phyloP scores from a whole-genome alignment of 2,888 invertebrate genomes.

The Agonum fuliginosum region DNA sequence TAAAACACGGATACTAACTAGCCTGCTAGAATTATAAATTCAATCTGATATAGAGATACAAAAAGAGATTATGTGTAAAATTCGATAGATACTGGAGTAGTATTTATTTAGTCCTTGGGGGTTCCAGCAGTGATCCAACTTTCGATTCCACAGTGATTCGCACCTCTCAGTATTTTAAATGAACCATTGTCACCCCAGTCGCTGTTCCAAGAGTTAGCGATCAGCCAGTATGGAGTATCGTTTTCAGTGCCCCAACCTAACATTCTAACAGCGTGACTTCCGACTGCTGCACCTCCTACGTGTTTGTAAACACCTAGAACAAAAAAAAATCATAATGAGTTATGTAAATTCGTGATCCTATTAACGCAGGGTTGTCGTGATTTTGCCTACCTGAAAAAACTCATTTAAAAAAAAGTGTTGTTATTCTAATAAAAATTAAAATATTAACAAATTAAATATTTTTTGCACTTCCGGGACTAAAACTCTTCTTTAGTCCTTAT shows the following conservation, averaged over 20 bases:
- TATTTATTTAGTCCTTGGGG: slow-evolving; percentile 70
- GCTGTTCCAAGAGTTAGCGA: slow-evolving; percentile 94
- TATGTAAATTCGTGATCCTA: no score
- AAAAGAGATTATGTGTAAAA: not conserved
- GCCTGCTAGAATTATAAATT: not conserved
- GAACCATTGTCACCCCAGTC: slow-evolving; percentile 94
- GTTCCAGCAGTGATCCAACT: slow-evolving; percentile 81
- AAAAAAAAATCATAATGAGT: no score
- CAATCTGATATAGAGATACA: not conserved
- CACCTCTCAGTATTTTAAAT: slow-evolving; percentile 90
- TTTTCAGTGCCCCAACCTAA: slow-evolving; percentile 92
- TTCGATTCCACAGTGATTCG: slow-evolving; percentile 86
- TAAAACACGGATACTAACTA: no score
- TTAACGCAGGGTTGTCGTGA: no score
- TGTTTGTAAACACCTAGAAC: slow-evolving; percentile 83
- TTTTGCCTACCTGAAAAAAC: no score
- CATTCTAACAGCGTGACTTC: slow-evolving; percentile 92
- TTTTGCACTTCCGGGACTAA: no score
- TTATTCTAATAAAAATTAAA: no score
- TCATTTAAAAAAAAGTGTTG: no score
- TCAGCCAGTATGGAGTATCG: slow-evolving; percentile 89
- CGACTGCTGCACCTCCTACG: slow-evolving; percentile 81
- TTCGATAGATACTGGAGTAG: not conserved
- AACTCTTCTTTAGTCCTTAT: no score
- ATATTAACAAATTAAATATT: no score